Percentiles rank a stretch among this genome's conserved stretches.
Evolutionary conservation across 2,113 vertebrate species (phyloP).

Genomic region (Recurvirostra avosetta): DNA sequence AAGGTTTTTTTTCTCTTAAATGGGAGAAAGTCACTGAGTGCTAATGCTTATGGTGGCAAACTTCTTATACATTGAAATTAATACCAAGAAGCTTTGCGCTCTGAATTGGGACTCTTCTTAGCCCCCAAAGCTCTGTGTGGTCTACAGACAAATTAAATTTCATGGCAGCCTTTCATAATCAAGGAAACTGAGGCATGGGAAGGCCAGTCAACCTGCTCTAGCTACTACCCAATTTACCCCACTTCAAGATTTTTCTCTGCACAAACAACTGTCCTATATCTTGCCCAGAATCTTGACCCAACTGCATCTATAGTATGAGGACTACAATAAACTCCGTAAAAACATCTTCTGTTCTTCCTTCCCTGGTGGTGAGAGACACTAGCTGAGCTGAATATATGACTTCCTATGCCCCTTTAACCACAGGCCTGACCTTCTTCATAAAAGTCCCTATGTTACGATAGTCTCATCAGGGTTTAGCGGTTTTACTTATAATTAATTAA

Average conservation of each 20-base stretch:
- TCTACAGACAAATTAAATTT: not conserved
- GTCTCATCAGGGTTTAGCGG: not conserved
- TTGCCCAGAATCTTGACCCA: not conserved
- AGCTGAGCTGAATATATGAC: slow-evolving; percentile 1
- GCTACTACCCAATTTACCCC: not conserved
- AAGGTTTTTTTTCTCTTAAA: not conserved
- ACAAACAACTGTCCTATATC: not conserved
- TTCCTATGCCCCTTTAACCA: slow-evolving; percentile 36
- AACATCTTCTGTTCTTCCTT: not conserved
- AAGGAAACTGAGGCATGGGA: not conserved
- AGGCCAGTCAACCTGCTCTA: not conserved
- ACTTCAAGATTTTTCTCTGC: not conserved
- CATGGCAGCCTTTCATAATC: not conserved
- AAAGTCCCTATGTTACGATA: slow-evolving; percentile 2
- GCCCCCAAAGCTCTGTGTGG: not conserved
- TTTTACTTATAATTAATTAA: slow-evolving; percentile 59
- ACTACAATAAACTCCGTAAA: not conserved
- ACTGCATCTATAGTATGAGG: not conserved
- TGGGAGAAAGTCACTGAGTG: not conserved
- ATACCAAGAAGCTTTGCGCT: not conserved
- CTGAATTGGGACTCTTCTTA: not conserved
- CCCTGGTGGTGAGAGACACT: not conserved
- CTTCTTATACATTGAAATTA: not conserved
- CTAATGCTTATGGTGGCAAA: not conserved
- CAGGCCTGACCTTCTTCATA: slow-evolving; percentile 32